These are phyloP conservation scores for Drosophila albomicans DNA, from an alignment of 1,140 invertebrate genomes.

Conservation along the genomic window DNA sequence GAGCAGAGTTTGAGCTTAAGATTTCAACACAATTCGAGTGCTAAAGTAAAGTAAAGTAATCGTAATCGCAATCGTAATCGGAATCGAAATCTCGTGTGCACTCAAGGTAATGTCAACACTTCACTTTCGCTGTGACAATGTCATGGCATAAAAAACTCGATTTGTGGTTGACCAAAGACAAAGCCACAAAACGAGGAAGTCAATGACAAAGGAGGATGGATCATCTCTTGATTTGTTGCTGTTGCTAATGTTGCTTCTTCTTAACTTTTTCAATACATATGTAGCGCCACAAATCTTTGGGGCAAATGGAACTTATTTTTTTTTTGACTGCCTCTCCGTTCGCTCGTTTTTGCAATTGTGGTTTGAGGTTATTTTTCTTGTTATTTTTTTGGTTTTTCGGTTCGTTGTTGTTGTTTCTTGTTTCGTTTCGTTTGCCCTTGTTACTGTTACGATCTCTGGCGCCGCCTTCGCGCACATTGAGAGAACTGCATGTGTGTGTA, in stretches of 20 bases:
- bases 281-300: neutral
- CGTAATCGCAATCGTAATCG: neutral
- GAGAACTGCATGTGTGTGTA: neutral
- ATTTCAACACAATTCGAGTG: slow-evolving; percentile 14
- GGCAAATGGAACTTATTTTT: slow-evolving; percentile 11
- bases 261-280: neutral
- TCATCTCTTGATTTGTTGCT: neutral
- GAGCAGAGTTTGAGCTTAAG: neutral
- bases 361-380: slow-evolving; percentile 10
- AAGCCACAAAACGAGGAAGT: neutral
- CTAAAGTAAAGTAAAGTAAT: slow-evolving; percentile 5
- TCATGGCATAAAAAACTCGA: neutral
- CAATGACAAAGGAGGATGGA: neutral
- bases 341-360: slow-evolving; percentile 13
- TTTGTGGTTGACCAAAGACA: neutral
- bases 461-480: slow-evolving; percentile 37
- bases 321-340: slow-evolving; percentile 30
- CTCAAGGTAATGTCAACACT: slow-evolving; percentile 26
- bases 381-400: slow-evolving; percentile 13
- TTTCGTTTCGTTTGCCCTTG: slow-evolving; percentile 32
- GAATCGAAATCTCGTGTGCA: neutral
- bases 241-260: neutral
- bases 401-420: neutral
- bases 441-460: slow-evolving; percentile 55
- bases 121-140: slow-evolving; percentile 21